Evolutionary conservation across 2,113 vertebrate species (phyloP).

Genomic region (Rhodinocichla rosea): DNA sequence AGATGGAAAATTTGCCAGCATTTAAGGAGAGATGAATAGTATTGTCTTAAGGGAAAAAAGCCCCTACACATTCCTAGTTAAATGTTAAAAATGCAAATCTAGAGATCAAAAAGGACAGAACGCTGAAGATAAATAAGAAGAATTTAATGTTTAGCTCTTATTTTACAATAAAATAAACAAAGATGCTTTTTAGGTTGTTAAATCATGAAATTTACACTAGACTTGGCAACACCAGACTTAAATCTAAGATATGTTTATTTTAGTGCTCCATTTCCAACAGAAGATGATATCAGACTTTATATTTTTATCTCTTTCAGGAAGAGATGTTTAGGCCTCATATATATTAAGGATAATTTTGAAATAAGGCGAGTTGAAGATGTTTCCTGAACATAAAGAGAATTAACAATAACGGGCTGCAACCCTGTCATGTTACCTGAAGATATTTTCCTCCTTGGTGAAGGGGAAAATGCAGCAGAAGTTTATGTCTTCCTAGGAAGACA

Average conservation of each 20-base stretch:
- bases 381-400: not conserved
- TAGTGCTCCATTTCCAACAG: not conserved
- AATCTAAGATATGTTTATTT: constrained; percentile 1
- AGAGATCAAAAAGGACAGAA: not conserved
- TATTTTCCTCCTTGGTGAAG: not conserved
- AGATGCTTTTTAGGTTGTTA: not conserved
- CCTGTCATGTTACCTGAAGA: not conserved
- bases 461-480: not conserved
- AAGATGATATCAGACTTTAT: not conserved
- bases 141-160: not conserved
- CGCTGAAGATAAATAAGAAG: not conserved
- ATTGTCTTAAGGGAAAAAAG: not conserved
- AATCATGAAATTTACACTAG: not conserved
- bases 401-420: not conserved
- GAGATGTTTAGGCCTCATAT: not conserved
- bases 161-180: not conserved
- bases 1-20: not conserved
- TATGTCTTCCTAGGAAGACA: not conserved
- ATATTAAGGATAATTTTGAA: not conserved
- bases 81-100: not conserved
- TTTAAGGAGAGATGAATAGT: not conserved
- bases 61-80: not conserved
- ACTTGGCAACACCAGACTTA: not conserved
- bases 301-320: constrained; percentile 15
- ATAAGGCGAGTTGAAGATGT: not conserved